These are phyloP conservation scores for Hesperophylax magnus DNA, from an alignment of 1,140 invertebrate species.

Conservation along the genomic window DNA sequence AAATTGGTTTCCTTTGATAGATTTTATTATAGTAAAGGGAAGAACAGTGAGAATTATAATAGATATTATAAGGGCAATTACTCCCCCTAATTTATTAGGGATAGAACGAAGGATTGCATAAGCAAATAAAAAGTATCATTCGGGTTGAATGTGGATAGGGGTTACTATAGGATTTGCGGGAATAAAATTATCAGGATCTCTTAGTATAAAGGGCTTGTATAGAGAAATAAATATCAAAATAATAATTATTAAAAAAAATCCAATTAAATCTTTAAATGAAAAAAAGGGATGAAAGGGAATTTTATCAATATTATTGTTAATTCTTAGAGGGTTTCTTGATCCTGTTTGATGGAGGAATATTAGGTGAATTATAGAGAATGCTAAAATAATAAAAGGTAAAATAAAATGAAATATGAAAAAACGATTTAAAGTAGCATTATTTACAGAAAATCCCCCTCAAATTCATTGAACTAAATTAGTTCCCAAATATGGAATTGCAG, in stretches of 20 bases:
- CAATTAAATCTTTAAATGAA: no score
- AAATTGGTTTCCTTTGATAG: no score
- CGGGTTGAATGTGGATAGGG: conserved; percentile 80
- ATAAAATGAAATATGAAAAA: no score
- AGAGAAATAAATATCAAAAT: conserved; percentile 70
- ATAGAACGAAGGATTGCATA: conserved; percentile 82
- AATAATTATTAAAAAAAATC: conserved; percentile 70
- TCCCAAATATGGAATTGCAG: no score
- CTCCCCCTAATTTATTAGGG: conserved; percentile 82
- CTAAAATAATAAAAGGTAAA: no score
- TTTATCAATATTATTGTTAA: conserved; percentile 74
- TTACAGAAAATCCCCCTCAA: no score
- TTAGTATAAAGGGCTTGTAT: conserved; percentile 68
- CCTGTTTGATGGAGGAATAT: conserved; percentile 71
- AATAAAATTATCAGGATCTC: no score
- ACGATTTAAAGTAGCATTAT: no score
- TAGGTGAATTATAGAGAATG: no score
- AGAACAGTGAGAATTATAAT: conserved; percentile 76
- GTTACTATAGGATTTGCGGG: conserved; percentile 79
- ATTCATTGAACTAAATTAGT: no score
- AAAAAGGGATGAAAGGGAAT: conserved; percentile 75
- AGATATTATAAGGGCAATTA: conserved; percentile 75
- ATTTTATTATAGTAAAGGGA: conserved; percentile 68
- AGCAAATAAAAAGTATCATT: conserved; percentile 85
- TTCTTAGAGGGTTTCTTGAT: conserved; percentile 74